Base-by-base conservation (phyloP, 2,888 invertebrate genomes). In the Latrodectus elegans region DNA sequence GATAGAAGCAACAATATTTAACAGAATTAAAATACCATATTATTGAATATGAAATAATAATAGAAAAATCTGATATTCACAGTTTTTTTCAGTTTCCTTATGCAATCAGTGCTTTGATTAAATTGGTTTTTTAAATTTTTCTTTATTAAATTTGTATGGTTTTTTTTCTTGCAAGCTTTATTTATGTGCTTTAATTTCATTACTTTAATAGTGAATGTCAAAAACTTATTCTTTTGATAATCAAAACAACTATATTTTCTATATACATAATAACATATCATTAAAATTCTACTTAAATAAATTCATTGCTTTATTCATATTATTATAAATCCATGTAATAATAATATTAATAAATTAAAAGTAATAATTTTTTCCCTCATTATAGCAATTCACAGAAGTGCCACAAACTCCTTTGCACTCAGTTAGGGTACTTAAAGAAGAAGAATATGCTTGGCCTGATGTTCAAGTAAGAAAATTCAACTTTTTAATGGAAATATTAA, bases 401-500 rank as follows among this genome's bases (percentile, higher is more conserved):
- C 99, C 99, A 0, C 96, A 96, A 91, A 99, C 99, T 0, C 99
- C 99, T 0, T 94, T 99, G 14, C 96, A 97, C 93, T 99, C 99
- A 0, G 95, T 96, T 86, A 94, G 96, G 81, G 95, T 99, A 91
- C 93, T 99, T 38, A 95, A 96, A 53, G 99, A 99, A 92, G 96
- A 97, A 76, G 96, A 96, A 90, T 97, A 97, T 90, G 95, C 96
- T 83, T 99, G 99, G 99, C 96, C 96, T 0, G 99, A 99, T 91
- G 97, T 99, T 8, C 98, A 99, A 93, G 92, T 93, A 90, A 84
- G 70, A 38, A 68, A 22, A 17, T 60, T 60, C n/a, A n/a, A 60
- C 15, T 60, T 60, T n/a, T n/a, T n/a, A 60, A 60, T n/a, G 60
- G n/a, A 60, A 60, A 14, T n/a, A 60, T 60, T n/a, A n/a, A n/a